A percentile compares a stretch with the other conserved stretches of the same genome.
These are phyloP conservation scores for Frankliniella intonsa DNA, from an alignment of 2,888 invertebrate genomes.

Conservation along the genomic window DNA sequence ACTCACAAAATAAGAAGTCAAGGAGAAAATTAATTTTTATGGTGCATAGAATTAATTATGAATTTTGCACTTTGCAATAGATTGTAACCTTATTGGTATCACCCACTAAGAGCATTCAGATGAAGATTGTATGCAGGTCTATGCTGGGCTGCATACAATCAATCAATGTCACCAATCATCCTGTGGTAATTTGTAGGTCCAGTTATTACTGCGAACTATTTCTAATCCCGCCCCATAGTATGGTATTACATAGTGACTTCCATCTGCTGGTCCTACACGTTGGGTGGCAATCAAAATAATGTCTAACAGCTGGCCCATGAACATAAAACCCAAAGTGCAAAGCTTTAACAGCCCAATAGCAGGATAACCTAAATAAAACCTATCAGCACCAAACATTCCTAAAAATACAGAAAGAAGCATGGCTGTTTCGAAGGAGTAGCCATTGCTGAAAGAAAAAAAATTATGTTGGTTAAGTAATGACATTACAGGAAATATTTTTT, in stretches of 20 bases:
- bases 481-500: conserved; percentile 31
- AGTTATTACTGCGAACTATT: conserved; percentile 76
- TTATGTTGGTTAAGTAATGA: not conserved
- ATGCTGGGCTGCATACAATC: conserved; percentile 17
- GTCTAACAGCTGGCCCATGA: conserved; percentile 90
- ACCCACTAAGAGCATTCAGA: not conserved
- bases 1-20: not conserved
- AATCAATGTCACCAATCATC: conserved; percentile 60
- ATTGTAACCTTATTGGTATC: not conserved
- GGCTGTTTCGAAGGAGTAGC: conserved; percentile 88
- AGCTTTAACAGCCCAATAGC: conserved; percentile 92
- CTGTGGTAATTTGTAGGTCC: conserved; percentile 74
- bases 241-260: conserved; percentile 88
- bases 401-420: conserved; percentile 90
- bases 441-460: conserved; percentile 64
- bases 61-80: not conserved
- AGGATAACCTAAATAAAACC: conserved; percentile 98
- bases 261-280: conserved; percentile 90
- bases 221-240: conserved; percentile 86
- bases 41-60: not conserved
- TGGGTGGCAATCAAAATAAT: conserved; percentile 93
- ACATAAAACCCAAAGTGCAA: conserved; percentile 94
- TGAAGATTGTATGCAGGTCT: conserved; percentile 21
- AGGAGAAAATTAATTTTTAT: not conserved
- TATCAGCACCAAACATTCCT: conserved; percentile 96